Evolutionary conservation across 2,797 vertebrate genomes (phyloP).

Genomic region (Trachurus trachurus): DNA sequence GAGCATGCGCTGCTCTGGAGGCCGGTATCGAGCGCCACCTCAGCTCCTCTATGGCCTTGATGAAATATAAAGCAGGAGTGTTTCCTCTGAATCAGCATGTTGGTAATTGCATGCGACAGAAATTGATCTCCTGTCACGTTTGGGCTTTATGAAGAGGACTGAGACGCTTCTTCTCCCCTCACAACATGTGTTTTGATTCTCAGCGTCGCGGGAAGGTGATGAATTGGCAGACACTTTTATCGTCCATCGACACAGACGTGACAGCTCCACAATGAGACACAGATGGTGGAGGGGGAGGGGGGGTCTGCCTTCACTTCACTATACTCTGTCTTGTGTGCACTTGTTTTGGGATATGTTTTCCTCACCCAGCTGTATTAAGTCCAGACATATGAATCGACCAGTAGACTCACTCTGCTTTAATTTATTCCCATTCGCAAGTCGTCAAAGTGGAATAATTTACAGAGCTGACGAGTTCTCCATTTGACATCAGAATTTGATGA

Average conservation of each 20-base stretch:
- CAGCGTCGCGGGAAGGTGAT: constrained; percentile 52
- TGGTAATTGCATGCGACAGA: constrained; percentile 83
- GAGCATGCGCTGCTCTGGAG: constrained; percentile 32
- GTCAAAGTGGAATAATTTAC: constrained; percentile 58
- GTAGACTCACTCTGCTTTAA: constrained; percentile 30
- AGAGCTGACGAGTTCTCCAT: constrained; percentile 48
- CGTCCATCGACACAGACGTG: constrained; percentile 33
- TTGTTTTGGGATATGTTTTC: neutral
- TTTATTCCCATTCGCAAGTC: constrained; percentile 47
- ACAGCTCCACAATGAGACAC: constrained; percentile 34
- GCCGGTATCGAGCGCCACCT: constrained; percentile 62
- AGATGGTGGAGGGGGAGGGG: neutral
- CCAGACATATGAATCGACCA: constrained; percentile 22
- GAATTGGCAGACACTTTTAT: constrained; percentile 58
- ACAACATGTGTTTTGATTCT: constrained; percentile 63
- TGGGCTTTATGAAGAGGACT: constrained; percentile 77
- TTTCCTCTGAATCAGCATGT: constrained; percentile 83
- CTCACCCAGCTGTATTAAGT: constrained; percentile 2
- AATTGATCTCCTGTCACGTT: constrained; percentile 84
- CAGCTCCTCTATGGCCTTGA: constrained; percentile 73
- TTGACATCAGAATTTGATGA: constrained; percentile 69
- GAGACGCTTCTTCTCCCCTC: constrained; percentile 45
- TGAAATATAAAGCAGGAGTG: constrained; percentile 75
- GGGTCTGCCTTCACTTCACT: neutral
- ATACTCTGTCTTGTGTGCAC: neutral